Evolutionary conservation across 2,888 invertebrate genomes (phyloP), one percentile per base, ranked within the genome.

Genomic region (Synergus gifuensis): DNA sequence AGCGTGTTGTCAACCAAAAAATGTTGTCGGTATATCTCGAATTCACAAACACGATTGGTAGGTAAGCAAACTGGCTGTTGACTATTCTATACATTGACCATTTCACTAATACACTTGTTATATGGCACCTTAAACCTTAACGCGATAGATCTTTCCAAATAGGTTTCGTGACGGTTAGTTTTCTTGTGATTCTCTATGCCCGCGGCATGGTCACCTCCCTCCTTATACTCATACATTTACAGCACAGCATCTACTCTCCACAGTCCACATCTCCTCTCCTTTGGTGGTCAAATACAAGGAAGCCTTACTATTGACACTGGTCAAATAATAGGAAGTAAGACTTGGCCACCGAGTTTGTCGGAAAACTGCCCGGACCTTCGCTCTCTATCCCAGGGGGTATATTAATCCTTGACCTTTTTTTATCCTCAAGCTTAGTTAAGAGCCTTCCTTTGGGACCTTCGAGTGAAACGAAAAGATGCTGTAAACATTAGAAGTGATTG

Each of bases 371-470:
- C 22, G 60, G 22, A 18, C 60, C 22, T 60, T 22, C 22, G 60
- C 60, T 12, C 28, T 60, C 18, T 60, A 81, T 82, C 80, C 83
- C 79, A 79, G 85, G 77, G 86, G 85, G 85, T 84, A 82, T 83
- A 82, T 82, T 87, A 89, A 89, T 88, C 89, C 88, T 85, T 85
- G 85, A 86, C 86, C 85, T 85, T 86, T 83, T 85, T 82, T 82
- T 79, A 79, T 78, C 69, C 49, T 77, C 40, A 64, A 63, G 69
- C 36, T 77, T 76, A 62, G 69, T 62, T 81, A 64, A 78, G 66
- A 80, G 54, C 78, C 67, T 81, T 81, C 67, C 79, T 60, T 18
- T 76, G 69, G 36, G 69, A 46, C 78, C 82, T 81, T 62, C 36
- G 76, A 84, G 78, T 77, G 76, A 82, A 84, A 79, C 82, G 85